Evolutionary conservation across 2,113 vertebrate species (phyloP).

Genomic region (Nesogale talazaci): DNA sequence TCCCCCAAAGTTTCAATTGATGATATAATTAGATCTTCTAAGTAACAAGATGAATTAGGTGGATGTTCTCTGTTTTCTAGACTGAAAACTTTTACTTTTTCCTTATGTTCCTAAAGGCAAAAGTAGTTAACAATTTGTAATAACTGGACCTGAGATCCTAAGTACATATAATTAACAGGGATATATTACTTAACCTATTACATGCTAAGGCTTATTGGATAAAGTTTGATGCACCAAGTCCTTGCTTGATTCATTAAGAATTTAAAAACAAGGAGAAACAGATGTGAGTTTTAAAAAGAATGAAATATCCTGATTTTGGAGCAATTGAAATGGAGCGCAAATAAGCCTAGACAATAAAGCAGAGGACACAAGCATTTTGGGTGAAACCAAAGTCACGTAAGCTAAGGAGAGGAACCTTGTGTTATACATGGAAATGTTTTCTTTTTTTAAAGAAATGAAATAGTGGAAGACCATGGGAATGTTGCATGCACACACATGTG

Average conservation of each 20-base stretch:
- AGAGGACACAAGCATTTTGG: background rate
- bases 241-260: too few species aligned
- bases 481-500: background rate
- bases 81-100: constrained; percentile 54
- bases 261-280: too few species aligned
- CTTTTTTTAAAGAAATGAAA: constrained; percentile 1
- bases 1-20: background rate
- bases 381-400: constrained; percentile 12
- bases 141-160: constrained; percentile 18
- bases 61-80: constrained; percentile 31
- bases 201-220: too few species aligned
- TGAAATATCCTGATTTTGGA: constrained; percentile 3
- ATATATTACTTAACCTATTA: too few species aligned
- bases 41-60: constrained; percentile 8
- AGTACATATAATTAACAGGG: too few species aligned
- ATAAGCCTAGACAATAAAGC: constrained; percentile 57
- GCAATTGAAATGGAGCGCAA: constrained; percentile 60
- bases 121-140: constrained; percentile 46
- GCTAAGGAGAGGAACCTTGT: constrained; percentile 19
- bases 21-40: background rate
- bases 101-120: background rate
- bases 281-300: constrained; percentile 58
- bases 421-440: constrained; percentile 43
- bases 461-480: background rate
- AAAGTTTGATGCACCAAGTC: too few species aligned